Conservation (phyloP, 2,113 vertebrate genomes). For the Malurus elegans region DNA sequence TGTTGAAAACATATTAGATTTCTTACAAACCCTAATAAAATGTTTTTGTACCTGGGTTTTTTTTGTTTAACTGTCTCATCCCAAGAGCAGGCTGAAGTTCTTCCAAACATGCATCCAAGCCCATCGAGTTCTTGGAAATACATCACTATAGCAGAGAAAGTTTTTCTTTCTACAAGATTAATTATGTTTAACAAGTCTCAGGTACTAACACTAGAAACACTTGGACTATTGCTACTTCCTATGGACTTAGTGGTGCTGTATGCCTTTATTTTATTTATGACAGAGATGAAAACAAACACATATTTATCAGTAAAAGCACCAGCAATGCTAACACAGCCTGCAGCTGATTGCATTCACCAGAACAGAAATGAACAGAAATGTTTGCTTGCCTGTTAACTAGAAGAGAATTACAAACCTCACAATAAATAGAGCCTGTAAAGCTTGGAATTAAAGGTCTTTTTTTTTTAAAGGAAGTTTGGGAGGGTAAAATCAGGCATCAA, state of each 20-base stretch:
- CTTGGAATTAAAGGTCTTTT: not conserved
- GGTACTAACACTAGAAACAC: not conserved
- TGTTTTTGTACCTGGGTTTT: not conserved
- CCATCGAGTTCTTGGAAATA: not conserved
- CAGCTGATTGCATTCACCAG: not conserved
- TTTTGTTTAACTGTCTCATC: not conserved
- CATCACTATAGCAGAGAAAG: not conserved
- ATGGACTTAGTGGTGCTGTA: not conserved
- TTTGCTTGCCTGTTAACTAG: not conserved
- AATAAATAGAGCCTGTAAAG: not conserved
- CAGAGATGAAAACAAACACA: not conserved
- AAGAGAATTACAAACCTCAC: not conserved
- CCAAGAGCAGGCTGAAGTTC: not conserved
- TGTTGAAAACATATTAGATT: not conserved
- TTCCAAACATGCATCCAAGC: not conserved
- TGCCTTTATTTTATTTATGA: not conserved
- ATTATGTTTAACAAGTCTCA: not conserved
- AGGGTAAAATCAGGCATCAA: not conserved
- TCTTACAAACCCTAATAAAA: not conserved
- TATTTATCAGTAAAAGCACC: not conserved
- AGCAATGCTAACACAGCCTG: not conserved
- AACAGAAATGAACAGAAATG: not conserved
- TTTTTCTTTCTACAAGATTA: not conserved
- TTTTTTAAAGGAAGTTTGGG: not conserved
- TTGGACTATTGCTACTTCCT: not conserved